Percentiles rank a stretch among this genome's conserved stretches.
Evolutionary conservation across 92 coral and sea anemone genomes (phyloP).

Genomic region (Epizoanthus fatuus): DNA sequence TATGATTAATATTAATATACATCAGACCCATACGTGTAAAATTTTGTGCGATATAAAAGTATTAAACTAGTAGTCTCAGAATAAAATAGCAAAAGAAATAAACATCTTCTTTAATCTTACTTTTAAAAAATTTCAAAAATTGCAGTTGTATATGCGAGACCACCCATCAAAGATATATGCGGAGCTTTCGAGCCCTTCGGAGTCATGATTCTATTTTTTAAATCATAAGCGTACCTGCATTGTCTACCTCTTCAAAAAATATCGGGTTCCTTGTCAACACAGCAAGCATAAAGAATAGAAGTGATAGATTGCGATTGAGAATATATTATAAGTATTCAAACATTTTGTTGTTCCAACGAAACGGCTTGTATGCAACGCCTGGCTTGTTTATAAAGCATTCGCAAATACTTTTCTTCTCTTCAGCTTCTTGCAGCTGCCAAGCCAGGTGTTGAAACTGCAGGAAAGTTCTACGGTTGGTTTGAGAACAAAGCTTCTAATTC

Average conservation of each 20-base stretch:
- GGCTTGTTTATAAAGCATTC: background rate
- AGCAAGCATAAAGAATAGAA: too few relatives aligned
- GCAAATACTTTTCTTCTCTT: background rate
- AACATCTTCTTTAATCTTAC: too few relatives aligned
- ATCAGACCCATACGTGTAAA: background rate
- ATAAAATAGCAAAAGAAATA: too few relatives aligned
- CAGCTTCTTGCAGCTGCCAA: constrained; percentile 26
- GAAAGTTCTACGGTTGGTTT: constrained; percentile 22
- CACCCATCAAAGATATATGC: too few relatives aligned
- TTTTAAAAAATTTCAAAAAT: too few relatives aligned
- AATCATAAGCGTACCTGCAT: too few relatives aligned
- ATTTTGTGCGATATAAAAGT: background rate
- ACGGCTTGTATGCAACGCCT: background rate
- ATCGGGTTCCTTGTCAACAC: too few relatives aligned
- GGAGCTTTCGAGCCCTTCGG: background rate
- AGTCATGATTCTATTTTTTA: background rate
- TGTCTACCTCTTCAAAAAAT: too few relatives aligned
- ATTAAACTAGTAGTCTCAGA: too few relatives aligned
- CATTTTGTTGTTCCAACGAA: background rate
- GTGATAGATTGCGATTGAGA: too few relatives aligned
- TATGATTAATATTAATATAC: background rate
- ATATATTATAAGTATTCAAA: background rate
- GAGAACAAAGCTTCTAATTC: constrained; percentile 15
- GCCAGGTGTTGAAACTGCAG: constrained; percentile 30
- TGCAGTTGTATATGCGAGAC: too few relatives aligned